Percentiles rank a stretch among this genome's conserved stretches.
Evolutionary conservation across 2,797 vertebrate species (phyloP).

Genomic region (Psittacula derbiana): DNA sequence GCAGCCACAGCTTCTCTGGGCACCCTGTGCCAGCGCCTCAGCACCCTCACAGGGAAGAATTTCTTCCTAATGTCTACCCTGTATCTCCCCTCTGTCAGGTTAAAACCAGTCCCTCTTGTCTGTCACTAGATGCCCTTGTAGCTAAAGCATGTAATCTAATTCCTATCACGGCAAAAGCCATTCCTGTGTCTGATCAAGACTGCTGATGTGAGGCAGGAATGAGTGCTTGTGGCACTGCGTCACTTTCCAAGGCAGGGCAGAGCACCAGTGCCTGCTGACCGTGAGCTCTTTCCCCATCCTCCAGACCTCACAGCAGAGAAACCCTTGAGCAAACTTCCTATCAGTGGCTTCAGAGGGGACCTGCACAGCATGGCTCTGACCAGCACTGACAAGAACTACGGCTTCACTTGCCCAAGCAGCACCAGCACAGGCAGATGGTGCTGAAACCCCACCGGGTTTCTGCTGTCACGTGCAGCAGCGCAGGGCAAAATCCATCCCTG

Average conservation of each 20-base stretch:
- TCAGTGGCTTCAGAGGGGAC: not conserved
- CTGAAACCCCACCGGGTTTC: accelerated
- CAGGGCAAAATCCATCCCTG: accelerated
- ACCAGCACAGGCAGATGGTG: accelerated
- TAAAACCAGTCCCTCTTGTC: not conserved
- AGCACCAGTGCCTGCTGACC: accelerated
- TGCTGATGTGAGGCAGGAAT: not conserved
- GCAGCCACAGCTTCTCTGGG: not conserved
- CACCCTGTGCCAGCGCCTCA: not conserved
- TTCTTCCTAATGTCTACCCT: not conserved
- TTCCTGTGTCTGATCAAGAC: not conserved
- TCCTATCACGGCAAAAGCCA: not conserved
- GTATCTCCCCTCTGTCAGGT: not conserved
- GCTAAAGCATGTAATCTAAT: not conserved
- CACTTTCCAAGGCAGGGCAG: not conserved
- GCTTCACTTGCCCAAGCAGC: accelerated
- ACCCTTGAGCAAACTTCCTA: not conserved
- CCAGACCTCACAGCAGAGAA: not conserved
- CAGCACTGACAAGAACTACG: not conserved
- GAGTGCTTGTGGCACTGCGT: not conserved
- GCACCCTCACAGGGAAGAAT: not conserved
- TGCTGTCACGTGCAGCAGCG: accelerated
- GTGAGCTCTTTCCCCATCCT: not conserved
- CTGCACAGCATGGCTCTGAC: accelerated
- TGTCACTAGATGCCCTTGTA: not conserved